Base-by-base conservation (phyloP, 2,113 vertebrate species). In the Dipodomys stephensi region DNA sequence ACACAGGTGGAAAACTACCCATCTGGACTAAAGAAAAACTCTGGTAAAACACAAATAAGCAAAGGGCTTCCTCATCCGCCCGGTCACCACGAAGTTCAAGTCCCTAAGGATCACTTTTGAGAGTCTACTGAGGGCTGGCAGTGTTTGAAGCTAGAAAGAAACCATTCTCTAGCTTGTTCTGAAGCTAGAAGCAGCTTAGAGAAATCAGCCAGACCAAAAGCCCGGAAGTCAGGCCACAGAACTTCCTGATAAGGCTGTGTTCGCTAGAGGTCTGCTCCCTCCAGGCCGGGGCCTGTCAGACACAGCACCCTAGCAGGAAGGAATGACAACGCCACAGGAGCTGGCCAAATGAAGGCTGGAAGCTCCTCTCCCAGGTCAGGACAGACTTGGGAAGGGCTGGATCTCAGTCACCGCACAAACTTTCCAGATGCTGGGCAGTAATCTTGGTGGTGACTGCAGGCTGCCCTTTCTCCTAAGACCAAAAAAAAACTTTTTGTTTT, bases 81-180 rank as follows among this genome's bases (percentile, higher is more conserved):
- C 27, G 35, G 32, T 81, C 53, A 39, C 11, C 9, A 44, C 6
- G 30, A 35, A 10, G 79, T 89, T 83, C 23, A 80, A 72, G 39
- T 69, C 60, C 74, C n/a, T 53, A 35, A 46, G 83, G 30, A 93
- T 10, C 1, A 0, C 25, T 95, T 95, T 60, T 44, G 30, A 94
- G 77, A 78, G 46, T 6, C 1, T 23, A 4, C 8, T 46, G 62
- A 35, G 10, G 30, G 44, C 16, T 46, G 23, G 30, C 71, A 71
- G 81, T 20, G 78, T n/a, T 53, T 35, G 30, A 89, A 78, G 35
- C 46, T 60, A 92, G 86, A 81, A 68, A 68, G 84, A 71, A 76
- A 81, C 35, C 6, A 68, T 64, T 73, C n/a, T 28, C 27, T 73
- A 12, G 60, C 35, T 57, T 84, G 49, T 64, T 95, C 49, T 90